phyloP scores from a whole-genome alignment of 2,113 vertebrate species.

The Pseudorhombus dupliciocellatus region DNA sequence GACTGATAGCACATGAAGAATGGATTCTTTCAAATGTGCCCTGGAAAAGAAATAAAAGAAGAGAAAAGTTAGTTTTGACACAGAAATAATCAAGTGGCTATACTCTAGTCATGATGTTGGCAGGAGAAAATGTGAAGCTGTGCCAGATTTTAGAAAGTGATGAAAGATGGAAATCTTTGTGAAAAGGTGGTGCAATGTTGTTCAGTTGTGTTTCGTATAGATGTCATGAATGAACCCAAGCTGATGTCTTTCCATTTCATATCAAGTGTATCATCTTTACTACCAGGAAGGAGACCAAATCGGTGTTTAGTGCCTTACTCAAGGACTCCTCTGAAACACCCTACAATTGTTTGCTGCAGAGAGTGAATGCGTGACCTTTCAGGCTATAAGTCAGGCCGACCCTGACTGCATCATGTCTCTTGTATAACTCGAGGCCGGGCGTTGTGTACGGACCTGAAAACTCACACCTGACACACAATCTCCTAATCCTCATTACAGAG shows the following conservation, averaged over 20 bases:
- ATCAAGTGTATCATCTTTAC: neutral
- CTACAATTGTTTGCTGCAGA: slow-evolving; percentile 2
- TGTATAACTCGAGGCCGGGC: slow-evolving; percentile 6
- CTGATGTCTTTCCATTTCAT: neutral
- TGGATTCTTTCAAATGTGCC: neutral
- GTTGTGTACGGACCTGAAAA: slow-evolving; percentile 13
- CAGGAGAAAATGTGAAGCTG: neutral
- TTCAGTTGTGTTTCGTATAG: neutral
- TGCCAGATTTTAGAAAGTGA: neutral
- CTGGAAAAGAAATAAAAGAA: neutral
- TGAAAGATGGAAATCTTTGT: neutral
- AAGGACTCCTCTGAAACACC: slow-evolving; percentile 5
- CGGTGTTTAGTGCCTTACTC: slow-evolving; percentile 16
- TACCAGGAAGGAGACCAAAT: neutral
- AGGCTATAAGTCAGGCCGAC: slow-evolving; percentile 1
- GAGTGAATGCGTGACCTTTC: slow-evolving; percentile 25
- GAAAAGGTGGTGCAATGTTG: neutral
- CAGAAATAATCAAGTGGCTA: neutral
- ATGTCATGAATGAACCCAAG: neutral
- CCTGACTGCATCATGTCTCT: neutral
- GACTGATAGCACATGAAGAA: neutral
- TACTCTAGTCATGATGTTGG: neutral
- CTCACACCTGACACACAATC: slow-evolving; percentile 62
- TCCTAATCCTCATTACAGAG: slow-evolving; percentile 66
- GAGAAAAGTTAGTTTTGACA: neutral